Conservation (phyloP, 2,113 vertebrate genomes). For the Sphyrna mokarran region DNA sequence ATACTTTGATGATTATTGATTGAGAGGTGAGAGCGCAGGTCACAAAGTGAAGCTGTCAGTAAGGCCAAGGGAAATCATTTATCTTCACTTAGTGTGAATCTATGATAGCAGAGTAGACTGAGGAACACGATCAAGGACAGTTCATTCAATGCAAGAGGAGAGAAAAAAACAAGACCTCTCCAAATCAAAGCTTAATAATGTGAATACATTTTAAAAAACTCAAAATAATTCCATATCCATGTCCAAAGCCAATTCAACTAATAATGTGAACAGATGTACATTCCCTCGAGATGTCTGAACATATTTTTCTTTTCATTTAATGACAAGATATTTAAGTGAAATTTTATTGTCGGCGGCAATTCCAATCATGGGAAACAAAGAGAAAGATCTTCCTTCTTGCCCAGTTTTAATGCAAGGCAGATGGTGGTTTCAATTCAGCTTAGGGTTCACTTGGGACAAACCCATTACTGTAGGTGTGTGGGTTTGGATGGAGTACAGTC, state of each 20-base stretch:
- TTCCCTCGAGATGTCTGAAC: background rate
- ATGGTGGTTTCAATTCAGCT: background rate
- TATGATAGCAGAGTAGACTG: background rate
- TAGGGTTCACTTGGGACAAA: background rate
- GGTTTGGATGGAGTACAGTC: background rate
- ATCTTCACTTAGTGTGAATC: no score
- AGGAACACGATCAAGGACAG: conserved; percentile 10
- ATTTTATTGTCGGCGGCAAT: conserved; percentile 31
- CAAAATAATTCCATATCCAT: conserved; percentile 20
- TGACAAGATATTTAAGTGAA: conserved; percentile 10
- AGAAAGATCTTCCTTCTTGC: background rate
- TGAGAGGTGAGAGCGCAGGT: background rate
- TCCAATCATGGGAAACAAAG: conserved; percentile 18
- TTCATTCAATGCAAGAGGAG: background rate
- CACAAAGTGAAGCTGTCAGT: no score
- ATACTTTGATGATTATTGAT: background rate
- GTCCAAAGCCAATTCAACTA: conserved; percentile 19
- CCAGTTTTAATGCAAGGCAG: conserved; percentile 35
- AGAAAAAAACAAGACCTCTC: background rate
- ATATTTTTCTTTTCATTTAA: conserved; percentile 7
- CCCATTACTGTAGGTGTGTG: background rate
- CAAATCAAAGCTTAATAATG: background rate
- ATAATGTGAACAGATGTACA: conserved; percentile 22
- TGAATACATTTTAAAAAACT: conserved; percentile 13
- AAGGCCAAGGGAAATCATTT: background rate